phyloP scores from a whole-genome alignment of 2,113 vertebrate species.

The Ageneiosus marmoratus region DNA sequence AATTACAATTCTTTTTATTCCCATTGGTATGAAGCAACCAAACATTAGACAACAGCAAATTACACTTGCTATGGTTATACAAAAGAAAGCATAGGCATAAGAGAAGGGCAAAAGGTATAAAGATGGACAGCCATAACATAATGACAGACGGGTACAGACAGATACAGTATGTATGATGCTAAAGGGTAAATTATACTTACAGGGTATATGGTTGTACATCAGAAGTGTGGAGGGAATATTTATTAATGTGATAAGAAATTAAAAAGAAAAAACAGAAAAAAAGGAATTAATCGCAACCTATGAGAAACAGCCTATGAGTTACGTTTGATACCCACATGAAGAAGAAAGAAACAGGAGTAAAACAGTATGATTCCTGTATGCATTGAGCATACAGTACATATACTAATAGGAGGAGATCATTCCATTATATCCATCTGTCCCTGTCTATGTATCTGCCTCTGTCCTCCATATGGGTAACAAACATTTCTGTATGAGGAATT shows the following conservation, averaged over 20 bases:
- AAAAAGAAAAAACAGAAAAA: constrained; percentile 38
- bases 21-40: neutral
- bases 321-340: constrained; percentile 43
- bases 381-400: constrained; percentile 9
- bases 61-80: neutral
- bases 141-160: constrained; percentile 6
- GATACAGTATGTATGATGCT: neutral
- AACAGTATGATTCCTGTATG: constrained; percentile 12
- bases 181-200: constrained; percentile 54
- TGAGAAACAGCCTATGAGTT: constrained; percentile 23
- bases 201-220: constrained; percentile 45
- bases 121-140: constrained; percentile 1
- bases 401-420: neutral
- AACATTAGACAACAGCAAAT: constrained; percentile 28
- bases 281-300: constrained; percentile 38
- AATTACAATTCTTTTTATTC: constrained; percentile 1
- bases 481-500: constrained; percentile 22
- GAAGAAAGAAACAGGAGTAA: constrained; percentile 20
- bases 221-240: constrained; percentile 48
- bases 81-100: neutral
- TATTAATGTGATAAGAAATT: neutral
- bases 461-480: constrained; percentile 38
- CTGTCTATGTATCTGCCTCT: neutral
- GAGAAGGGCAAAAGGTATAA: neutral
- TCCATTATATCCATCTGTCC: neutral